Evolutionary conservation across 2,888 invertebrate species (phyloP), one percentile per base, ranked within the genome.

Genomic region (Drosophila falleni): DNA sequence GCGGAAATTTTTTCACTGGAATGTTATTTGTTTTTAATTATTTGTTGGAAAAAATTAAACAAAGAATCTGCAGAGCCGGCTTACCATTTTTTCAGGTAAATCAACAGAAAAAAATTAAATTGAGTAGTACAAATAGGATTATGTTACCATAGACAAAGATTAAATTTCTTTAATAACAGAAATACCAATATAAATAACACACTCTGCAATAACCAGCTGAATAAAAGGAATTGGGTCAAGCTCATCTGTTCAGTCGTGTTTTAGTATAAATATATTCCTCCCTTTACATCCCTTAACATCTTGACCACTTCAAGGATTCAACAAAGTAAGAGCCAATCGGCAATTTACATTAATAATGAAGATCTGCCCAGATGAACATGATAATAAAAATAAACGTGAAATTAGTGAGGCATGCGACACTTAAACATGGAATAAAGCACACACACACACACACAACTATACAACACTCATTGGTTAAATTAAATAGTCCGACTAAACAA

Each of bases 321-420:
- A 31, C 2, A 4, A 10, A 29, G 19, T 13, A 50, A 23, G 10
- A 42, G 44, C n/a, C 59, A 72, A 62, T 50, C 41, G 44, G 37
- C 47, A 50, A 60, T 59, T 37, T 60, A 47, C 60, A 49, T 70
- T 23, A 54, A 59, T 51, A 62, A 58, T 71, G 46, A 63, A 71
- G 74, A 76, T 66, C 50, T 50, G 69, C 33, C 35, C 73, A 76
- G 65, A 55, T 68, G 66, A 55, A 68, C 61, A 61, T 50, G 60
- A 31, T 70, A 76, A 79, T 83, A 82, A 80, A 77, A 82, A 75
- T 81, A 74, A 85, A 78, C 74, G 75, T 85, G 63, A 78, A 85
- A 77, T 84, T 79, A 83, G 87, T 85, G 81, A 75, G 46, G 81
- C 86, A 80, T 72, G 85, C 65, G 71, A 74, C 80, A 75, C 74